A percentile compares a stretch with the other conserved stretches of the same genome.
phyloP scores from a whole-genome alignment of 1,140 invertebrate genomes.

The Caenorhabditis brenneri region DNA sequence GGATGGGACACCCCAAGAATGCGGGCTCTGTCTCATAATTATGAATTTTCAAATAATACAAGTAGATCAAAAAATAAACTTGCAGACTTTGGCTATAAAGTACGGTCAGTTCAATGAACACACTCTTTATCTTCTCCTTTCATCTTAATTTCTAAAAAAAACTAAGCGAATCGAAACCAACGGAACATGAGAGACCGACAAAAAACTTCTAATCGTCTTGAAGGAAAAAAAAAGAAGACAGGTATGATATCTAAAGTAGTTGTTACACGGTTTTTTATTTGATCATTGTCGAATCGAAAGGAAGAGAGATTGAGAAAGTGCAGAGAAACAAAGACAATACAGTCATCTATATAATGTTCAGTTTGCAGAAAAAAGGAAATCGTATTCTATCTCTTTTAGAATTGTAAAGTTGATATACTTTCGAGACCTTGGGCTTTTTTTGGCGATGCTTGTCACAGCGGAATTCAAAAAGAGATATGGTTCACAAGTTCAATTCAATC shows the following conservation, averaged over 20 bases:
- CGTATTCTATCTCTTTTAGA: too few relatives aligned
- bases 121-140: background rate
- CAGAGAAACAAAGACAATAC: background rate
- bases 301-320: background rate
- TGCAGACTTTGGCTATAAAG: too few relatives aligned
- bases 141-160: background rate
- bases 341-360: constrained; percentile 26
- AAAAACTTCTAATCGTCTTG: background rate
- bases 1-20: too few relatives aligned
- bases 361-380: background rate
- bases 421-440: too few relatives aligned
- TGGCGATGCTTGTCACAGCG: too few relatives aligned
- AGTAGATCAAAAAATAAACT: too few relatives aligned
- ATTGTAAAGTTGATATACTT: too few relatives aligned
- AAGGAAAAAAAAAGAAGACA: background rate
- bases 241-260: background rate
- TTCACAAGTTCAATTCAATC: constrained; percentile 18
- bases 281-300: background rate
- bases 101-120: constrained; percentile 4
- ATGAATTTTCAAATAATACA: too few relatives aligned
- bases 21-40: too few relatives aligned
- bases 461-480: background rate
- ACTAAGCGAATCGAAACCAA: background rate
- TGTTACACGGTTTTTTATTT: constrained; percentile 19
- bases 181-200: background rate